phyloP scores from a whole-genome alignment of 2,113 vertebrate genomes.

The Pelobates fuscus region DNA sequence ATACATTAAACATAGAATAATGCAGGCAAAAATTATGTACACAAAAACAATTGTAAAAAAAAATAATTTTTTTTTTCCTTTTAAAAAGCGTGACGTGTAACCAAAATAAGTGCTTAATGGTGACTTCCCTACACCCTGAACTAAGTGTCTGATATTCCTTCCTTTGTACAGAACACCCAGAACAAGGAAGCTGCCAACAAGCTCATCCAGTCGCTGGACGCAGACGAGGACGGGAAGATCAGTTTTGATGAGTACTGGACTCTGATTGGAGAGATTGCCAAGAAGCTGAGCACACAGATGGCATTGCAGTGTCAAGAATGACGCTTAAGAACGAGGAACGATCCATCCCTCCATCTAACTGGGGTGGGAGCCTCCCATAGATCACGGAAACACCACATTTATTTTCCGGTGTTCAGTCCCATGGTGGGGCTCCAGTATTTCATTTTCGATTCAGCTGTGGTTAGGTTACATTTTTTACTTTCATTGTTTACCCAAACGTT shows the following conservation, averaged over 20 bases:
- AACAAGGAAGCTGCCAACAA: conserved; percentile 71
- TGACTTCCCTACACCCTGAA: too few species aligned
- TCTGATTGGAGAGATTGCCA: conserved; percentile 74
- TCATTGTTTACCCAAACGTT: too few species aligned
- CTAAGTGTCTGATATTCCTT: neutral
- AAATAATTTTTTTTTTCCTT: too few species aligned
- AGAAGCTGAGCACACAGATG: conserved; percentile 36
- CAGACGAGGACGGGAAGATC: conserved; percentile 72
- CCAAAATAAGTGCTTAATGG: too few species aligned
- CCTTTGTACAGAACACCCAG: conserved; percentile 66
- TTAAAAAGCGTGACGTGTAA: too few species aligned
- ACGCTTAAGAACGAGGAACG: neutral
- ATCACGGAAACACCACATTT: neutral
- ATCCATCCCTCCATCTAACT: neutral
- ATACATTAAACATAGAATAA: too few species aligned
- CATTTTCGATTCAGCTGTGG: too few species aligned
- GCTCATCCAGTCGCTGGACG: conserved; percentile 72
- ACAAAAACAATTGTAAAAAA: too few species aligned
- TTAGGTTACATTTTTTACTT: too few species aligned
- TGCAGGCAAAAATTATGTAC: too few species aligned
- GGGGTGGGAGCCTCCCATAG: neutral
- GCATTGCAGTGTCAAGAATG: conserved; percentile 35
- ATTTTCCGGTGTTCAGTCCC: neutral
- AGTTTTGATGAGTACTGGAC: conserved; percentile 79
- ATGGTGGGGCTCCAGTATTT: too few species aligned